Evolutionary conservation across 2,888 invertebrate genomes (phyloP), one percentile per base, ranked within the genome.

Genomic region (Dioctria linearis): DNA sequence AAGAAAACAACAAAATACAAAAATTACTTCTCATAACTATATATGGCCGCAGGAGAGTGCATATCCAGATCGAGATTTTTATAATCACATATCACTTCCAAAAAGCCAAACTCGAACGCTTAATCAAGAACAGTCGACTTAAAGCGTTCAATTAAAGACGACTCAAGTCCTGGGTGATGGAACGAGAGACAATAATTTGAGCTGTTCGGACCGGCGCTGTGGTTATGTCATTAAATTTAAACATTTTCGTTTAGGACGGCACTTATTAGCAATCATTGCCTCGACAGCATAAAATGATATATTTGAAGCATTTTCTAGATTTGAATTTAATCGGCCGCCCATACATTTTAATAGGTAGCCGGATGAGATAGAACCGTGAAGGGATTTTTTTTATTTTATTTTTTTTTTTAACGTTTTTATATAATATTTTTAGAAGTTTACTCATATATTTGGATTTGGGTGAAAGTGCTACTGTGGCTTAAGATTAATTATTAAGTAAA

Each of bases 221-320:
- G 59, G 71, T 81, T 81, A 81, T 81, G 79, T 81, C 81, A 81
- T 81, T 81, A 81, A 81, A 81, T 9, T 79, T 81, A 81, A 81
- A 79, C 79, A 79, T 81, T 81, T 81, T 81, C 81, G 81, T 81
- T 81, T 81, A 81, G 73, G 49, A 57, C 73, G 75, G 79, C 79
- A 54, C 51, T 81, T 67, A 81, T 81, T 81, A 81, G 78, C 46
- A 51, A 2, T 37, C 71, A 11, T 54, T 78, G 42, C 51, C 25
- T 46, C 69, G 51, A 59, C 54, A 61, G 69, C 49, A 25, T 71
- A 81, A 25, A 81, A 81, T 81, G 81, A 81, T 81, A 81, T 79
- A 81, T 81, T 81, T 78, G 71, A 71, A 39, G 11, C 40, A 43
- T 73, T 79, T 57, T 71, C 71, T 79, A 78, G 81, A 81, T 81